Evolutionary conservation across 2,797 vertebrate genomes (phyloP).

Genomic region (Chloroceryle amazona): DNA sequence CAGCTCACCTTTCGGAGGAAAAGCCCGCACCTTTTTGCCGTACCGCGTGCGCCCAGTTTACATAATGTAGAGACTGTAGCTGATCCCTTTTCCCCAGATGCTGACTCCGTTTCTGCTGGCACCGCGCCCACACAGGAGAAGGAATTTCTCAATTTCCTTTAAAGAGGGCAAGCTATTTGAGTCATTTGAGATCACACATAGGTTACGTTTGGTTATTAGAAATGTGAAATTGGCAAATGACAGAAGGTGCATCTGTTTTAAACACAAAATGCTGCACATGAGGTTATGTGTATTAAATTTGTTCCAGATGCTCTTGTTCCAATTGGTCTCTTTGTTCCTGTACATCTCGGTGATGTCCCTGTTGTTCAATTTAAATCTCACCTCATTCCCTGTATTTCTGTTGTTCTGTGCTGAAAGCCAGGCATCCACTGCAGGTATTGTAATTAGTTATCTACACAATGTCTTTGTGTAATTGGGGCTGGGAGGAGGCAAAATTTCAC

Average conservation of each 20-base stretch:
- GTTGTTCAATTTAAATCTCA: conserved; percentile 46
- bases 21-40: neutral
- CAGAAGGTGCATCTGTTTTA: conserved; percentile 58
- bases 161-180: conserved; percentile 42
- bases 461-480: neutral
- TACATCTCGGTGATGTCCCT: neutral
- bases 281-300: conserved; percentile 23
- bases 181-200: conserved; percentile 48
- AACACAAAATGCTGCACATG: conserved; percentile 1
- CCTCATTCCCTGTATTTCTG: neutral
- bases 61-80: neutral
- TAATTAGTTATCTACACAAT: neutral
- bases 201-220: conserved; percentile 57
- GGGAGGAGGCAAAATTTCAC: neutral
- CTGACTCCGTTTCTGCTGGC: conserved; percentile 45
- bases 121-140: conserved; percentile 62
- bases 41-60: neutral
- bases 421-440: neutral
- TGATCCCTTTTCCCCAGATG: conserved; percentile 7
- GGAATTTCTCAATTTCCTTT: conserved; percentile 76
- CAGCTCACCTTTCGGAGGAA: neutral
- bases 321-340: conserved; percentile 26
- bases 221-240: conserved; percentile 41
- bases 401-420: conserved; percentile 52
- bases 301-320: conserved; percentile 70